A percentile compares a stretch with the other conserved stretches of the same genome.
phyloP scores from a whole-genome alignment of 2,888 invertebrate genomes.

The Torymus aiolomorphi region DNA sequence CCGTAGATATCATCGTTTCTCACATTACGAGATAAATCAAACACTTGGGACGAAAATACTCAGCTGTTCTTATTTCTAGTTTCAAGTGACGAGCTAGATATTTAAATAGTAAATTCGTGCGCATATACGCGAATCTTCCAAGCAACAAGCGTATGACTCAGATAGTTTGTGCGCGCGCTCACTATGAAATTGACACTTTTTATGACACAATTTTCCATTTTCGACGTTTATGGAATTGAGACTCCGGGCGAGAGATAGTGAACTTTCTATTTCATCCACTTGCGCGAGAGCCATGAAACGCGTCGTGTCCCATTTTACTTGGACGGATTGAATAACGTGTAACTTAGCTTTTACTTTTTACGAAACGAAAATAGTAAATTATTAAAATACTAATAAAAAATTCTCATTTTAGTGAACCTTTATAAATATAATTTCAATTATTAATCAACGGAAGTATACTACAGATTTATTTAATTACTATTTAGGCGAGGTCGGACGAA shows the following conservation, averaged over 20 bases:
- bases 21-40: constrained; percentile 1
- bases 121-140: constrained; percentile 23
- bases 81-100: not conserved
- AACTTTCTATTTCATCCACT: not conserved
- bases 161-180: not conserved
- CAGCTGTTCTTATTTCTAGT: constrained; percentile 1
- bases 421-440: too few species aligned
- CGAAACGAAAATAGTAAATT: too few species aligned
- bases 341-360: too few species aligned
- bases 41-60: constrained; percentile 18
- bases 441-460: too few species aligned
- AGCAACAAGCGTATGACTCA: constrained; percentile 17
- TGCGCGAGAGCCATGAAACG: too few species aligned
- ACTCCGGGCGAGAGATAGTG: not conserved
- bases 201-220: constrained; percentile 5
- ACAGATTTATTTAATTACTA: too few species aligned
- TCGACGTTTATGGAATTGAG: constrained; percentile 25
- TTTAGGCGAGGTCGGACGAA: constrained; percentile 84
- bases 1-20: not conserved
- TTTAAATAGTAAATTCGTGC: constrained; percentile 34
- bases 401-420: too few species aligned
- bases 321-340: too few species aligned
- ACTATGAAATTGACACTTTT: constrained; percentile 1
- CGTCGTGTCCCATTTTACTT: too few species aligned
- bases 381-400: too few species aligned